phyloP scores from a whole-genome alignment of 35 echinoderm and acorn worm genomes.

The Amphiura filiformis region DNA sequence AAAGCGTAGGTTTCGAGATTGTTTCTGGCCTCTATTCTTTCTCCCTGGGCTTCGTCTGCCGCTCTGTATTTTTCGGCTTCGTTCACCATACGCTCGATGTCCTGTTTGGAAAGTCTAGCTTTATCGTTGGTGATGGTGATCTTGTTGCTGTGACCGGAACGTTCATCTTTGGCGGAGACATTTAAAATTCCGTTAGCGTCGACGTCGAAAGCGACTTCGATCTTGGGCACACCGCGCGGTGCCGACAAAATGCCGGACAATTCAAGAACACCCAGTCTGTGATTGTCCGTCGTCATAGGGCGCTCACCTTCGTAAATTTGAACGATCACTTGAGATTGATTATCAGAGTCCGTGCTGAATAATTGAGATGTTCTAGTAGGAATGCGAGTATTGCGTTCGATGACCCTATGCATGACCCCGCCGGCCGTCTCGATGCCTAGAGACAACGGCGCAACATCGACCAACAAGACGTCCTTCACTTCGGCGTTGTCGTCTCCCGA shows the following conservation, averaged over 20 bases:
- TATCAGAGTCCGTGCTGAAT: constrained; percentile 58
- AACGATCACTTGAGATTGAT: constrained; percentile 64
- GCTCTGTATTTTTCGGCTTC: constrained; percentile 63
- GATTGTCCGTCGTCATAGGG: constrained; percentile 61
- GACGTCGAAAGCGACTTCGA: constrained; percentile 69
- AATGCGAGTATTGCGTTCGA: constrained; percentile 70
- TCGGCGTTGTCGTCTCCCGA: constrained; percentile 63
- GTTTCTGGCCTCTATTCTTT: constrained; percentile 65
- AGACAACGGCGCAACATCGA: constrained; percentile 83
- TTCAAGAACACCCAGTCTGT: constrained; percentile 58
- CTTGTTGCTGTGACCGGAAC: constrained; percentile 54
- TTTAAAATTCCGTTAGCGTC: constrained; percentile 85
- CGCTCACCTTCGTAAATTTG: constrained; percentile 77
- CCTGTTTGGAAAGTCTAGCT: constrained; percentile 21
- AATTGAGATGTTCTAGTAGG: constrained; percentile 27
- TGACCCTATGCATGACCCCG: constrained; percentile 83
- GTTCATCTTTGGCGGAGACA: constrained; percentile 64
- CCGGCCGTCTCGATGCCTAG: constrained; percentile 80
- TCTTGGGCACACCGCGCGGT: constrained; percentile 72
- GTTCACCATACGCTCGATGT: constrained; percentile 59
- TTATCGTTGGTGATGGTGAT: constrained; percentile 60
- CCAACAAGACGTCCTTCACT: constrained; percentile 63
- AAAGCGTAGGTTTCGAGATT: constrained; percentile 82
- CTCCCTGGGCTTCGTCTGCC: constrained; percentile 57
- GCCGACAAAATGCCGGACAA: constrained; percentile 66